Conservation (phyloP, 2,113 vertebrate species). For the Podiceps cristatus region DNA sequence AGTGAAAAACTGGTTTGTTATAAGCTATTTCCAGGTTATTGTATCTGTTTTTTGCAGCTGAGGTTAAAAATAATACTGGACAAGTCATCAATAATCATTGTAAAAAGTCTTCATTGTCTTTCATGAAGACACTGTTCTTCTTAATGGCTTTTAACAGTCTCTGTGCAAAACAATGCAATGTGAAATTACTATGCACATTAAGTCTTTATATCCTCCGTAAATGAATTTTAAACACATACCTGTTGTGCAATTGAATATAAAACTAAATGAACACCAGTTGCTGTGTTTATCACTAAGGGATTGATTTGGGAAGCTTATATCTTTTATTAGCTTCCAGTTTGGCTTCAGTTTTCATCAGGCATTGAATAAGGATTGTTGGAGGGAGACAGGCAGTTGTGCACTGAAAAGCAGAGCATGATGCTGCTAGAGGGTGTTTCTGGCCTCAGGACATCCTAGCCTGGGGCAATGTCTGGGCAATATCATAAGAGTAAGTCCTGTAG, state of each 20-base stretch:
- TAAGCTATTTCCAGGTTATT: background rate
- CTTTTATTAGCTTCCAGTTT: background rate
- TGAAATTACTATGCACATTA: background rate
- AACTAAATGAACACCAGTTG: background rate
- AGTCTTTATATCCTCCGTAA: background rate
- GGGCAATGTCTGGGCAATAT: background rate
- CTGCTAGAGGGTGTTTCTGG: background rate
- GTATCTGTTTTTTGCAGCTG: background rate
- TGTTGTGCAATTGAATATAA: background rate
- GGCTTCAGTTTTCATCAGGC: background rate
- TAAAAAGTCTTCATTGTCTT: background rate
- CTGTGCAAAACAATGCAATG: rapidly evolving
- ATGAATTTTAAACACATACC: background rate
- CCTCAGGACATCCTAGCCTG: background rate
- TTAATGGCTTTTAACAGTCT: background rate
- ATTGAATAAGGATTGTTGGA: background rate
- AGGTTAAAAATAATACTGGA: background rate
- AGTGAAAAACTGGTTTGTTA: background rate
- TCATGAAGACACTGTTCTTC: background rate
- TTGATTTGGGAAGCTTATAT: background rate
- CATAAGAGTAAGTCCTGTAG: background rate
- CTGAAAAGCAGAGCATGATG: background rate
- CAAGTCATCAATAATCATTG: background rate
- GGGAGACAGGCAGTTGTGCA: background rate
- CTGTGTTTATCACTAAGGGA: background rate